A percentile compares a stretch with the other conserved stretches of the same genome.
Evolutionary conservation across 2,113 vertebrate genomes (phyloP).

Genomic region (Mirza zaza): DNA sequence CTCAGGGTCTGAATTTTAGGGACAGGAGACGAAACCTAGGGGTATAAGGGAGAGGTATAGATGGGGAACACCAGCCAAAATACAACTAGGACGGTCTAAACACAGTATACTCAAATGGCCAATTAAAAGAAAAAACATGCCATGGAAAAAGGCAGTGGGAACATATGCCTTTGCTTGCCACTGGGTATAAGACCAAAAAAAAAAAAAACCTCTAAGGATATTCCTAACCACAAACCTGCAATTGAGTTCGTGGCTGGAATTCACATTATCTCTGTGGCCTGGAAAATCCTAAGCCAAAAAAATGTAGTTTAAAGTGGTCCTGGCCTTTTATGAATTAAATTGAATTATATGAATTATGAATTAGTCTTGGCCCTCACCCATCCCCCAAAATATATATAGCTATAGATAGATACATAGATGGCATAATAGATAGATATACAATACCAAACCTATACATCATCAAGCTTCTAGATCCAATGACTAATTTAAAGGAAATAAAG

Average conservation of each 20-base stretch:
- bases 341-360: not conserved
- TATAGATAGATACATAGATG: not conserved
- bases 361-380: not conserved
- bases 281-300: not conserved
- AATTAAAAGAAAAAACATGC: not conserved
- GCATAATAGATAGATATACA: not conserved
- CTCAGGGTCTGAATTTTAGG: not conserved
- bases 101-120: not conserved
- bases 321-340: not conserved
- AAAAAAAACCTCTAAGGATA: not conserved
- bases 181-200: not conserved
- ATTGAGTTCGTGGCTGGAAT: not conserved
- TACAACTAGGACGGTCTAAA: slow-evolving; percentile 3
- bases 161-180: not conserved
- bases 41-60: not conserved
- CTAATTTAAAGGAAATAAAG: not conserved
- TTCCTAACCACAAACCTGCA: not conserved
- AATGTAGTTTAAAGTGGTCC: not conserved
- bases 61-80: not conserved
- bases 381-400: not conserved
- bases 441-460: not conserved
- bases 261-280: not conserved
- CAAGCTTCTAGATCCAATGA: not conserved
- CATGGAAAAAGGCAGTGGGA: not conserved
- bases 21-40: not conserved